Evolutionary conservation across 2,113 vertebrate species (phyloP), one percentile per base, ranked within the genome.

Genomic region (Notechis scutatus): DNA sequence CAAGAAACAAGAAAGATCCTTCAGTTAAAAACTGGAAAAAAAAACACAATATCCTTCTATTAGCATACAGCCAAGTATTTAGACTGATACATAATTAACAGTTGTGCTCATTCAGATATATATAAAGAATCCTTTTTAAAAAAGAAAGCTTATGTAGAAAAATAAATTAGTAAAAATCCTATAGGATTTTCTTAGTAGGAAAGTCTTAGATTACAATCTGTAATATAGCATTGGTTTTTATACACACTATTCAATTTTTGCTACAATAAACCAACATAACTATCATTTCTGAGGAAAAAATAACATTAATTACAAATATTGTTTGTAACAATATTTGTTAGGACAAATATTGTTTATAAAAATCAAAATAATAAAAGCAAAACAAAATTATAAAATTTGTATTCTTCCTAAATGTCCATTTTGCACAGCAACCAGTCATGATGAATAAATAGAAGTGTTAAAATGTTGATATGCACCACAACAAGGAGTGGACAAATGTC

Each of bases 61-160:
- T 85, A 29, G 42, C 18, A 86, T 8, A 5, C 45, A 29, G 20
- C 5, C 61, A 69, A 85, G 29, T 61, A 85, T 56, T 26, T 88
- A 95, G 59, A 90, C 4, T 52, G 88, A 91, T 57, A 56, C 81
- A 92, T 87, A 88, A 88, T 1, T 21, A 91, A n/a, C 94, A 47
- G 92, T 4, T 0, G 23, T 26, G 87, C 18, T 61, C 29, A 90
- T 87, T 12, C 52, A 0, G 57, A 81, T 47, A 61, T 89, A 86
- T 29, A n/a, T 34, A 4, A 23, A 81, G 94, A 69, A 1, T 0
- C 5, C 88, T 87, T 90, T 91, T 21, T 52, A 34, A 89, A 29
- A 61, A 92, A 69, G 7, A 69, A 5, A n/a, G 29, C 3, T 69
- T n/a, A 69, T 15, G 15, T 69, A 69, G 29, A n/a, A 69, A 69